Base-by-base conservation (phyloP, 2,797 vertebrate genomes). In the Pogonophryne albipinna region DNA sequence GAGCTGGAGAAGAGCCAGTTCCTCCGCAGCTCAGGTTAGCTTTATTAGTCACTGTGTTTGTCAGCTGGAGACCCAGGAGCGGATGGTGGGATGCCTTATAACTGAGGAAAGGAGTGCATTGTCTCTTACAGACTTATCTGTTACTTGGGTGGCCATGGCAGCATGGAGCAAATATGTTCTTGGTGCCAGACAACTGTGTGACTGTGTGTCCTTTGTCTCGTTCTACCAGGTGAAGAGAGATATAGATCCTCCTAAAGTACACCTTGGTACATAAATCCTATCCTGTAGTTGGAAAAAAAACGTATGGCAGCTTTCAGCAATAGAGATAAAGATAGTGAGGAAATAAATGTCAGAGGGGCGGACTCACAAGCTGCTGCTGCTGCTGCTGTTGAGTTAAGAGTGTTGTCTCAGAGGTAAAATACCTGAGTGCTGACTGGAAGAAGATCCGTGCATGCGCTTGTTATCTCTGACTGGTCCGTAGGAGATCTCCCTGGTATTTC, bases 401-500 rank as follows among this genome's bases (percentile, higher is more conserved):
- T 49, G 47, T n/a, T 67, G 55, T 69, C 38, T 66, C n/a, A 69
- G 13, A 57, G 38, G 46, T 60, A 38, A 81, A 86, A 87, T 86
- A 87, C 71, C 73, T 83, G 53, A 82, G 58, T 31, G 46, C 63
- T 76, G 71, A 75, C 66, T 41, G 34, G 52, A 41, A 81, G 69
- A 70, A 58, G 55, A 68, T 19, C 23, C 23, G 20, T 66, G 64
- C 58, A 34, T 69, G 44, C n/a, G 38, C 47, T 63, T 56, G 49
- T 81, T 77, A 85, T 88, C 67, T 68, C 65, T 34, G 59, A 71
- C 57, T 57, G 56, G 79, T 85, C 66, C 71, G 59, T 50, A 47
- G 75, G 83, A 84, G 83, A 89, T 87, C 84, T 67, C 71, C 56
- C 49, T 87, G 89, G 85, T 76, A 89, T 91, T 91, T 88, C 76